Conservation (phyloP, 2,888 invertebrate genomes). For the Colletes collaris region DNA sequence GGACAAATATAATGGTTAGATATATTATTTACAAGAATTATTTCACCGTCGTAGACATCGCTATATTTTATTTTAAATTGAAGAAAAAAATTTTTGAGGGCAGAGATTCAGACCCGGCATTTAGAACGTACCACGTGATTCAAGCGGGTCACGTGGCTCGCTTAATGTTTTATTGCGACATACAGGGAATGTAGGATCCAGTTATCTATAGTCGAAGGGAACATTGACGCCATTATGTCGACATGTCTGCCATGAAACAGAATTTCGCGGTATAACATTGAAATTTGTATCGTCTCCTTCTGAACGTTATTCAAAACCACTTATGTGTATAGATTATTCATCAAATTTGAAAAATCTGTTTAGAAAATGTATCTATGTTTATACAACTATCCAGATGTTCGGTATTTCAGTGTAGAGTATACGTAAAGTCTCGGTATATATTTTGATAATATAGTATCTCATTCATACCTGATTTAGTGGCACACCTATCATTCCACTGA, state of each 20-base stretch:
- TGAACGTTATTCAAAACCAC: not conserved
- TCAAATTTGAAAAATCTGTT: not conserved
- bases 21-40: slow-evolving; percentile 12
- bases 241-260: slow-evolving; percentile 68
- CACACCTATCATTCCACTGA: slow-evolving; percentile 57
- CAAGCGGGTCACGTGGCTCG: slow-evolving; percentile 45
- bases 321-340: not conserved
- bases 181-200: slow-evolving; percentile 53
- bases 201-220: slow-evolving; percentile 64
- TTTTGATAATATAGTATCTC: slow-evolving; percentile 21
- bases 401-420: slow-evolving; percentile 5
- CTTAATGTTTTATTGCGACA: slow-evolving; percentile 54
- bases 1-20: not conserved
- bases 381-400: slow-evolving; percentile 38
- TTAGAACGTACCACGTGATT: slow-evolving; percentile 57
- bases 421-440: not conserved
- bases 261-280: slow-evolving; percentile 56
- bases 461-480: slow-evolving; percentile 47
- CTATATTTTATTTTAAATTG: slow-evolving; percentile 22
- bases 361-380: slow-evolving; percentile 1
- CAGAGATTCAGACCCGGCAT: slow-evolving; percentile 54
- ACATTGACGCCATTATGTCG: slow-evolving; percentile 73
- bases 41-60: not conserved
- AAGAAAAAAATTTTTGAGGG: slow-evolving; percentile 33
- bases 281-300: slow-evolving; percentile 2